phyloP scores from a whole-genome alignment of 2,797 vertebrate genomes.

The Xyrichtys novacula region DNA sequence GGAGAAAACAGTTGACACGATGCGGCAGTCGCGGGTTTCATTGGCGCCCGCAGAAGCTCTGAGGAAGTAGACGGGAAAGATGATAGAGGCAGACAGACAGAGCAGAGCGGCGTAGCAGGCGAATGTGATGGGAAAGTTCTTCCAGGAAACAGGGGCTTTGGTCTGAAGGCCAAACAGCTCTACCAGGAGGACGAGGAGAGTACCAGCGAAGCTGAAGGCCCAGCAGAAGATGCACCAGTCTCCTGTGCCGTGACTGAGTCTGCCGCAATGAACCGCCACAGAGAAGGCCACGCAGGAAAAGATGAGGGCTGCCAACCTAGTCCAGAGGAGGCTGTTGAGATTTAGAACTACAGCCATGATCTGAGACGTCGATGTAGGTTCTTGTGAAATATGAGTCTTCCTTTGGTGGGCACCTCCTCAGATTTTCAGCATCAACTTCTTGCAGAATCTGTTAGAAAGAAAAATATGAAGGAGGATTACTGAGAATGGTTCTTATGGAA shows the following conservation, averaged over 20 bases:
- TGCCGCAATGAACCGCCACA: constrained; percentile 82
- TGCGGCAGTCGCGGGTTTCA: constrained; percentile 73
- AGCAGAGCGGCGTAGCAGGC: constrained; percentile 91
- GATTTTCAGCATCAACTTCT: constrained; percentile 23
- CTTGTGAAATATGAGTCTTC: constrained; percentile 5
- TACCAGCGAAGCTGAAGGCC: constrained; percentile 91
- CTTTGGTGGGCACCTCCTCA: constrained; percentile 17
- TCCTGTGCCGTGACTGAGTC: constrained; percentile 63
- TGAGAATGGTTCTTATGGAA: not conserved
- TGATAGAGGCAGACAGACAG: constrained; percentile 90
- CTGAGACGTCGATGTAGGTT: constrained; percentile 9
- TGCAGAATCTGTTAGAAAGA: constrained; percentile 49
- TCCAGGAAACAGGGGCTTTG: constrained; percentile 90
- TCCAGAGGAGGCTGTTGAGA: constrained; percentile 86
- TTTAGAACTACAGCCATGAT: constrained; percentile 80
- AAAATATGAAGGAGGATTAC: constrained; percentile 8
- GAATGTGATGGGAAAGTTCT: constrained; percentile 93
- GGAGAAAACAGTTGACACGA: constrained; percentile 87
- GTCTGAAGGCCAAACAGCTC: constrained; percentile 88
- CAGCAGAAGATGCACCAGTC: constrained; percentile 94
- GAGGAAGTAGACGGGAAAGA: constrained; percentile 90
- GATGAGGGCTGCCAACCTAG: constrained; percentile 85
- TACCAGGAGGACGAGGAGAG: constrained; percentile 87
- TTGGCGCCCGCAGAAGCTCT: constrained; percentile 44
- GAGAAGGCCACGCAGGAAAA: constrained; percentile 91